Percentiles rank a stretch among this genome's conserved stretches.
Evolutionary conservation across 2,797 vertebrate species (phyloP).

Genomic region (Phoeniculus purpureus): DNA sequence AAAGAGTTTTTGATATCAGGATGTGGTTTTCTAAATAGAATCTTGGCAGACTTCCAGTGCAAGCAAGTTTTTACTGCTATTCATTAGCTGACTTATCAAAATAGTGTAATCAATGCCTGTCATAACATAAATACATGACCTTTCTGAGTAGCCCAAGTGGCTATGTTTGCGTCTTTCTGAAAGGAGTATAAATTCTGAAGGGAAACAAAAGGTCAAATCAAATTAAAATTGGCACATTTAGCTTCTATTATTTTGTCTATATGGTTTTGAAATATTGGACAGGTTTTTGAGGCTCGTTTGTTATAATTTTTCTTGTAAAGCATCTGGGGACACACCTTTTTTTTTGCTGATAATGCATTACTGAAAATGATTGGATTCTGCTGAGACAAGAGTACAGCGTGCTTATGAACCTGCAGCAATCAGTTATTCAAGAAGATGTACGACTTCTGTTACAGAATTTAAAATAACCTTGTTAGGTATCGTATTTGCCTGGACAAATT

Average conservation of each 20-base stretch:
- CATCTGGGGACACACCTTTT: neutral
- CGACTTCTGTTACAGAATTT: neutral
- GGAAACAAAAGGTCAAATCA: constrained; percentile 45
- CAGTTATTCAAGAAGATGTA: neutral
- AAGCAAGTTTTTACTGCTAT: constrained; percentile 49
- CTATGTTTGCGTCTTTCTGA: constrained; percentile 11
- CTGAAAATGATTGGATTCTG: constrained; percentile 8
- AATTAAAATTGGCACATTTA: constrained; percentile 28
- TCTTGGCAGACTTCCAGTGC: constrained; percentile 49
- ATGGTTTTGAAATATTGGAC: constrained; percentile 4
- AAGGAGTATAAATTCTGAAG: constrained; percentile 1
- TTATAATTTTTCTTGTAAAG: constrained; percentile 8
- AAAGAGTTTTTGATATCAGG: constrained; percentile 51
- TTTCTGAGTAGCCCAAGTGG: constrained; percentile 18
- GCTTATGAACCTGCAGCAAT: neutral
- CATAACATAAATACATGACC: constrained; percentile 54
- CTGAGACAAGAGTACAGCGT: neutral
- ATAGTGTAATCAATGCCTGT: constrained; percentile 63
- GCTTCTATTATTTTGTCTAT: neutral
- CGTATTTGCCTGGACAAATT: neutral
- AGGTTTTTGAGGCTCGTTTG: neutral
- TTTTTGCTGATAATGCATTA: neutral
- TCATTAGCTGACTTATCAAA: constrained; percentile 68
- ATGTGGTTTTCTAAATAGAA: constrained; percentile 59
- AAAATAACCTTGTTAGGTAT: neutral